Conservation (phyloP, 2,113 vertebrate genomes). For the Bufo gargarizans region DNA sequence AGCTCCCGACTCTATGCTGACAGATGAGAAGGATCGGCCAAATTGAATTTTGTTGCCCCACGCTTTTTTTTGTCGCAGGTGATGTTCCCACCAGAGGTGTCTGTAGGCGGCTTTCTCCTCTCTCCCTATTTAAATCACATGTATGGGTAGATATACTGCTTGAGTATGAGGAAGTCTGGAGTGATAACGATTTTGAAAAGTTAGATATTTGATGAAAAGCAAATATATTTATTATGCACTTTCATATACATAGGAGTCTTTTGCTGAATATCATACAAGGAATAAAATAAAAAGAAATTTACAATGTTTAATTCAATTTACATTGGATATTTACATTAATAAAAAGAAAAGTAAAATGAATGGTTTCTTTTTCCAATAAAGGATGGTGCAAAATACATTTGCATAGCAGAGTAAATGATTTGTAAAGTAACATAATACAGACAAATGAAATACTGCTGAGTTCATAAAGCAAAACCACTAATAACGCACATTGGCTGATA, state of each 20-base stretch:
- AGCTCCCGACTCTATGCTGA: no score
- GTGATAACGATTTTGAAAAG: constrained; percentile 51
- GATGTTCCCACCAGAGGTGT: no score
- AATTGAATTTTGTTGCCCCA: no score
- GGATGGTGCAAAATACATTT: constrained; percentile 74
- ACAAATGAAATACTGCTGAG: constrained; percentile 49
- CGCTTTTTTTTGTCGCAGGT: no score
- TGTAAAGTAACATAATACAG: constrained; percentile 62
- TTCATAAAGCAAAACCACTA: constrained; percentile 25
- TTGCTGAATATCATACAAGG: constrained; percentile 94
- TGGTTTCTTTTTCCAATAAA: constrained; percentile 58
- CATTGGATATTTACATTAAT: constrained; percentile 93
- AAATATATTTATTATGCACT: constrained; percentile 99
- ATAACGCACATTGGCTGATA: constrained; percentile 4
- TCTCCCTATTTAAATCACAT: no score
- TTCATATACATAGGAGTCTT: constrained; percentile 95
- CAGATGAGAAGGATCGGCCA: no score
- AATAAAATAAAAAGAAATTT: constrained; percentile 88
- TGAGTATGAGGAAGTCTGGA: background rate
- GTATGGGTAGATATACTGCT: no score
- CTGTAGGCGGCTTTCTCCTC: no score
- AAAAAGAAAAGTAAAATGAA: constrained; percentile 58
- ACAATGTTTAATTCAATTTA: constrained; percentile 94
- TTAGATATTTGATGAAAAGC: constrained; percentile 88
- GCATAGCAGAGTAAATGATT: constrained; percentile 75